Conservation (phyloP, 2,113 vertebrate genomes). For the Pedionomus torquatus region DNA sequence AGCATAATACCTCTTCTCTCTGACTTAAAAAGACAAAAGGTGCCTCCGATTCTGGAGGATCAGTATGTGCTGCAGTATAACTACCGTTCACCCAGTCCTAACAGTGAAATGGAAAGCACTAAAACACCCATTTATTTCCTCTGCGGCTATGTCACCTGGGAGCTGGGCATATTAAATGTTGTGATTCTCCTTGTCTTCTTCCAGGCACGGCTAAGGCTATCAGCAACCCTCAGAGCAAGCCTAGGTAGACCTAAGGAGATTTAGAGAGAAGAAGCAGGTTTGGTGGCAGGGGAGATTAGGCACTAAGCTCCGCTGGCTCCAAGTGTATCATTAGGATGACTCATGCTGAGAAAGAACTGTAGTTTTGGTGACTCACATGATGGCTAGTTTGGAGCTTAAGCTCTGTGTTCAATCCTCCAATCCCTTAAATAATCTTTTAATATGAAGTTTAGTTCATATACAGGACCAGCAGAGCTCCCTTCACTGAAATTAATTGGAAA, state of each 20-base stretch:
- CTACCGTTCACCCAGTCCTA: background rate
- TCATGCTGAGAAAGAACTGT: background rate
- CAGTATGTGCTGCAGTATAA: background rate
- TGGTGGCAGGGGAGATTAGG: background rate
- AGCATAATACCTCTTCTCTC: background rate
- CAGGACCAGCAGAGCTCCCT: conserved; percentile 1
- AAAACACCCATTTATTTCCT: background rate
- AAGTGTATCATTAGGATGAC: conserved; percentile 4
- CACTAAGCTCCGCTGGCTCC: background rate
- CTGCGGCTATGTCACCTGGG: background rate
- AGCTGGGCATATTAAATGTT: fast-evolving
- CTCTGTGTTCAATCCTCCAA: conserved; percentile 19
- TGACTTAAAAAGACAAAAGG: background rate
- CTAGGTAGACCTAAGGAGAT: background rate
- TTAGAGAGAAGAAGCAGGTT: background rate
- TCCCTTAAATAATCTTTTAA: conserved; percentile 54
- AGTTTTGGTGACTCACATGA: conserved; percentile 44
- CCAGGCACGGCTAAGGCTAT: background rate
- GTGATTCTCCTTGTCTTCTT: background rate
- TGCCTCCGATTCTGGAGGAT: background rate
- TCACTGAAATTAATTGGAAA: conserved; percentile 47
- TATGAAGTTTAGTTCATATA: conserved; percentile 38
- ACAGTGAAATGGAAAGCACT: background rate
- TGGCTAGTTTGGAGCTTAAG: conserved; percentile 31
- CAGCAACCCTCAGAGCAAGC: background rate